Base-by-base conservation (phyloP, 1,140 invertebrate genomes). In the Hyposmocoma kahamanoa region DNA sequence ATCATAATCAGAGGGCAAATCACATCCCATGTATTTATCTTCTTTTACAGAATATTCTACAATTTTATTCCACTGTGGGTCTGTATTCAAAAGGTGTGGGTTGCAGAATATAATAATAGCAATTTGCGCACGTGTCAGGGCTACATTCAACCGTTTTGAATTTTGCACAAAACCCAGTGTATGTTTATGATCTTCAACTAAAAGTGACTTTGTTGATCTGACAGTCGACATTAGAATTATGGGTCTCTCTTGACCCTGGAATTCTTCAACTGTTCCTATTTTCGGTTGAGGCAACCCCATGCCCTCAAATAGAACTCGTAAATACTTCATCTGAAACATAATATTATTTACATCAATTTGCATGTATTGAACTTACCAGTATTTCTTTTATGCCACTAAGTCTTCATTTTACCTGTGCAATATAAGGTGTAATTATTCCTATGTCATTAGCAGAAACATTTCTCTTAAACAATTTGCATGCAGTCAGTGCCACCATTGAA, bases 191-290 rank as follows among this genome's bases (percentile, higher is more conserved):
- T 95, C 93, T 1, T 84, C 62, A 0, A 76, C 13, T 18, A 85
- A 21, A 13, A 67, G 41, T 32, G 78, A 50, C 2, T 87, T 81
- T 9, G 84, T 73, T 0, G 92, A 91, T 50, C 96, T 89, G 1
- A 98, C 97, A 0, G 94, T 93, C 2, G 95, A 96, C 32, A 99
- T 87, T 0, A 98, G 90, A 26, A 98, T 95, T 1, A 96, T 89
- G 38, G 92, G 90, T 45, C 92, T 88, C 81, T 98, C 97, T 86
- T 97, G 92, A 4, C 97, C 97, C 85, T 99, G 97, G 76, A 98
- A 98, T 74, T 98, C 97, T 88, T 99, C 97, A 1, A 98, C 96
- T 5, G 94, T 95, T 0, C 96, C 97, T 28, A 98, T 89, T 90
- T 97, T 96, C 2, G 94, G 94, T 50, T 90, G 68, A 13, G 87